These are phyloP conservation scores for Pachypanchax playfairii DNA, from an alignment of 2,113 vertebrate genomes.

Conservation along the genomic window DNA sequence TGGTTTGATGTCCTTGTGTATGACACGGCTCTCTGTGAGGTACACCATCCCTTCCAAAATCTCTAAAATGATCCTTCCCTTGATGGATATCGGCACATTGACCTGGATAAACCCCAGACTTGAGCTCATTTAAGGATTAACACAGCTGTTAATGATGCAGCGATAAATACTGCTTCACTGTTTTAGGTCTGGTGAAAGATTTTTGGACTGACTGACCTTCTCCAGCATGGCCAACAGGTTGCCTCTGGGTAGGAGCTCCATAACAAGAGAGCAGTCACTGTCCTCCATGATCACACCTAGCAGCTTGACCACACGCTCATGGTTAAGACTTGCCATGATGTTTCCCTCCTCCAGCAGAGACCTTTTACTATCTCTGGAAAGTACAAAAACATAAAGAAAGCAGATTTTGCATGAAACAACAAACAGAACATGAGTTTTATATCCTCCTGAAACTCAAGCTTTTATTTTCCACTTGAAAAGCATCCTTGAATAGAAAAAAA, in stretches of 20 bases:
- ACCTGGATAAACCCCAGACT: slow-evolving; percentile 73
- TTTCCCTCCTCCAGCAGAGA: slow-evolving; percentile 90
- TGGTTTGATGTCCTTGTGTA: slow-evolving; percentile 97
- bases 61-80: slow-evolving; percentile 89
- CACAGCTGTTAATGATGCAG: neutral
- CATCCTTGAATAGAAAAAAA: too few species aligned
- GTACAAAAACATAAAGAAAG: neutral
- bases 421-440: neutral
- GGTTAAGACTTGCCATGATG: slow-evolving; percentile 88
- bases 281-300: slow-evolving; percentile 92
- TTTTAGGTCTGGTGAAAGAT: neutral
- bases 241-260: slow-evolving; percentile 90
- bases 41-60: slow-evolving; percentile 94
- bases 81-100: slow-evolving; percentile 84
- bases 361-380: slow-evolving; percentile 76
- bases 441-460: too few species aligned
- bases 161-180: neutral
- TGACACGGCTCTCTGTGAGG: slow-evolving; percentile 81
- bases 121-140: too few species aligned
- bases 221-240: slow-evolving; percentile 89
- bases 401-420: neutral
- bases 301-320: slow-evolving; percentile 88
- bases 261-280: slow-evolving; percentile 89
- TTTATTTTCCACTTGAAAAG: too few species aligned
- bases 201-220: slow-evolving; percentile 66